A percentile compares a stretch with the other conserved stretches of the same genome.
phyloP scores from a whole-genome alignment of 2,888 invertebrate species.

The Drosophila rellima region DNA sequence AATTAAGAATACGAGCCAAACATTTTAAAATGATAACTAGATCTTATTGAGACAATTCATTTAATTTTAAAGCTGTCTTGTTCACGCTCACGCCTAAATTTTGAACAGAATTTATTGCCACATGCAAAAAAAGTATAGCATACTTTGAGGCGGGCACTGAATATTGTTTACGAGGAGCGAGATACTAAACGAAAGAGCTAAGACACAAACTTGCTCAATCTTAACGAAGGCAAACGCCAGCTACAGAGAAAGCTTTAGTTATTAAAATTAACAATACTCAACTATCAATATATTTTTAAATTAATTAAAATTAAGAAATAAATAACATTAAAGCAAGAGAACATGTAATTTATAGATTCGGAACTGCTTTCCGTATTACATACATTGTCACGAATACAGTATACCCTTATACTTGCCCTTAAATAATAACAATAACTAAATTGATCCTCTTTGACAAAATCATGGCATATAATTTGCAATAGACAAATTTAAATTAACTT shows the following conservation, averaged over 20 bases:
- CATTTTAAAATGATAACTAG: background rate
- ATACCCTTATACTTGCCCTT: too few relatives aligned
- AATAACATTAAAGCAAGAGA: background rate
- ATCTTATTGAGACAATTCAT: background rate
- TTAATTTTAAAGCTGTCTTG: too few relatives aligned
- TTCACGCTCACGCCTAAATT: background rate
- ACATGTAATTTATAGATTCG: too few relatives aligned
- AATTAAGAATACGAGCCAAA: background rate
- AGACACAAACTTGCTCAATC: constrained; percentile 64
- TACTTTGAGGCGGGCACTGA: constrained; percentile 35
- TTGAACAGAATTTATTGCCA: background rate
- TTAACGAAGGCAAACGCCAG: constrained; percentile 31
- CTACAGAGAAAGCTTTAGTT: constrained; percentile 23
- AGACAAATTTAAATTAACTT: background rate
- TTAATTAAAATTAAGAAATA: background rate
- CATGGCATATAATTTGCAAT: background rate
- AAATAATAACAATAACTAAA: too few relatives aligned
- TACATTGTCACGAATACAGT: too few relatives aligned
- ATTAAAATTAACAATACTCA: background rate
- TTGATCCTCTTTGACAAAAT: background rate
- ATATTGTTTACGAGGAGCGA: background rate
- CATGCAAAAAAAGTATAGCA: constrained; percentile 24
- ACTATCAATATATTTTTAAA: background rate
- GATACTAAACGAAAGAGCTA: constrained; percentile 58
- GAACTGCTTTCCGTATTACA: too few relatives aligned